Base-by-base conservation (phyloP, 2,888 invertebrate genomes). In the Acheta domesticus region DNA sequence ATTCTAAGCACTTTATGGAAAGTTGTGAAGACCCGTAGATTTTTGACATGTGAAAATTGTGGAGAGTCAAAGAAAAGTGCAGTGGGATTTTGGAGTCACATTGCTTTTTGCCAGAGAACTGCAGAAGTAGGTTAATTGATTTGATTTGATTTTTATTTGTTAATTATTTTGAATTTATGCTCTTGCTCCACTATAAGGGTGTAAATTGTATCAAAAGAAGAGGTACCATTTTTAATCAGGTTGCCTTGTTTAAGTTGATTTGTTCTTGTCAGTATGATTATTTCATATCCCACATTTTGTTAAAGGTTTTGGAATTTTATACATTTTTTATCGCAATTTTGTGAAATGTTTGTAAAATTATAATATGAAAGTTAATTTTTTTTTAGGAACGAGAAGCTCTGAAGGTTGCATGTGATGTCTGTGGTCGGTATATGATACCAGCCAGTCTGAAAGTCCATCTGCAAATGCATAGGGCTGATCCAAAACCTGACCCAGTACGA, bases 31-130 rank as follows among this genome's bases (percentile, higher is more conserved):
- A 78, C 79, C 36, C 84, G 85, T 77, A 88, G 88, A 75, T 85
- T 84, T 23, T 86, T 92, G 16, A 84, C 84, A 76, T 93, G 92
- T 84, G 89, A 89, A 81, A 85, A 85, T 79, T 93, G 92, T 84
- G 87, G 87, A 0, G 82, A 76, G 11, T 74, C 36, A 20, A 86
- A 91, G 85, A 87, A 86, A 73, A 91, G 91, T 4, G 88, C 87
- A 4, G 84, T 87, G 49, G 93, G 93, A 48, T 92, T 90, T 83
- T 86, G 90, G 80, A 91, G 91, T 1, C 93, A 93, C 84, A 85
- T 90, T 77, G 85, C 89, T 77, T 88, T 88, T 78, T 93, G 93
- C 84, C 90, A 91, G 21, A 91, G 90, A 85, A 84, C 88, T 11
- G 88, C 88, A 21, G 87, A 89, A 86, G 91, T 91, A 84, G 82